Evolutionary conservation across 1,140 invertebrate genomes (phyloP).

Genomic region (Hylaeus anthracinus): DNA sequence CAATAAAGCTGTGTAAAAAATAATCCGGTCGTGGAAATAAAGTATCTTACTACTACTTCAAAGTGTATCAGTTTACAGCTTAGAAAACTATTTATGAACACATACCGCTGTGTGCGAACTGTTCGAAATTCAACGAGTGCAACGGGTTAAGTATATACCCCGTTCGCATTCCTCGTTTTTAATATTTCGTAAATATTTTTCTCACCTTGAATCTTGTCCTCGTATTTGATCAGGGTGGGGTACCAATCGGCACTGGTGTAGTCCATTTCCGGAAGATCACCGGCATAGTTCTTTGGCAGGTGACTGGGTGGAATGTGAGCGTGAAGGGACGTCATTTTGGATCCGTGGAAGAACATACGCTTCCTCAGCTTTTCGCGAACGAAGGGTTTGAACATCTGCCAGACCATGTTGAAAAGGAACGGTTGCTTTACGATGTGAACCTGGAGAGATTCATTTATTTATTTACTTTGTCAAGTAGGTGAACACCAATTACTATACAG

Average conservation of each 20-base stretch:
- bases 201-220: slow-evolving; percentile 83
- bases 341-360: slow-evolving; percentile 89
- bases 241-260: slow-evolving; percentile 89
- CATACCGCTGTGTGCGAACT: too few species aligned
- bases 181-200: too few species aligned
- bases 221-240: slow-evolving; percentile 83
- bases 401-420: slow-evolving; percentile 93
- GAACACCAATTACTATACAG: too few species aligned
- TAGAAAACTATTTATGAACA: too few species aligned
- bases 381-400: slow-evolving; percentile 93
- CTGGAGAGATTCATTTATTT: slow-evolving; percentile 31
- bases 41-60: too few species aligned
- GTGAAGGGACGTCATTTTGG: slow-evolving; percentile 87
- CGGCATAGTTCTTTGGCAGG: slow-evolving; percentile 89
- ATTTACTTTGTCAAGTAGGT: too few species aligned
- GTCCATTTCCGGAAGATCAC: slow-evolving; percentile 87
- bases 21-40: too few species aligned
- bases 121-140: too few species aligned
- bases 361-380: slow-evolving; percentile 91
- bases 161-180: background rate
- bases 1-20: too few species aligned
- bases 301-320: slow-evolving; percentile 85
- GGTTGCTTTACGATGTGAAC: slow-evolving; percentile 95
- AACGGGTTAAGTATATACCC: too few species aligned
- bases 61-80: too few species aligned